Base-by-base conservation (phyloP, 2,113 vertebrate genomes). In the Myotis brandtii region DNA sequence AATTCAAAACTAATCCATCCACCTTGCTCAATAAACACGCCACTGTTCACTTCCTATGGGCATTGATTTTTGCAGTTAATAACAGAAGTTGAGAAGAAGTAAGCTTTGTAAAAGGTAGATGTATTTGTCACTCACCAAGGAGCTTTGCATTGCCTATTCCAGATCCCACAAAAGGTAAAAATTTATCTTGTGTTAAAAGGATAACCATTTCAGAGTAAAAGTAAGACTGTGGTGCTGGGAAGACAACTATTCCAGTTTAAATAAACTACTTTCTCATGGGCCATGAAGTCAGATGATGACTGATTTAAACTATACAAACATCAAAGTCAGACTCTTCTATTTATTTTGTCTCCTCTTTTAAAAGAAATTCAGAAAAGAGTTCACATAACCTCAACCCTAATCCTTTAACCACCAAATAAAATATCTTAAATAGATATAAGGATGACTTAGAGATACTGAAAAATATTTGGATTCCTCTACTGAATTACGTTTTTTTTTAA, bases 291-390 rank as follows among this genome's bases (percentile, higher is more conserved):
- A 87, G n/a, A 56, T 50, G 84, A 79, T 62, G 64, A 76, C 56
- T 89, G 89, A 93, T 70, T 95, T 89, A 89, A 95, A 70, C 16
- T 48, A 88, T 23, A 93, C 62, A 93, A 84, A 95, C 37, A 81
- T 81, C 12, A 87, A 23, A 92, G 43, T 77, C 50, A 32, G 48
- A 79, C 66, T 64, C 37, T 48, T 76, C 54, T 93, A 27, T 95
- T 95, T 90, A 92, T 89, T 83, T 94, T 66, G 75, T 73, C 37
- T 95, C 4, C 30, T n/a, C 70, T 85, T 62, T 62, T 89, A 92
- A 91, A 64, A 62, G 86, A 83, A 85, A 27, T 37, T 70, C 77
- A 96, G 73, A 82, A 84, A 79, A 66, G 87, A 86, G 48, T 92
- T 91, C 77, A 83, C n/a, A 92, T 69, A 95, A 82, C 67, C 48